Evolutionary conservation across 2,113 vertebrate genomes (phyloP).

Genomic region (Ibidorhyncha struthersii): DNA sequence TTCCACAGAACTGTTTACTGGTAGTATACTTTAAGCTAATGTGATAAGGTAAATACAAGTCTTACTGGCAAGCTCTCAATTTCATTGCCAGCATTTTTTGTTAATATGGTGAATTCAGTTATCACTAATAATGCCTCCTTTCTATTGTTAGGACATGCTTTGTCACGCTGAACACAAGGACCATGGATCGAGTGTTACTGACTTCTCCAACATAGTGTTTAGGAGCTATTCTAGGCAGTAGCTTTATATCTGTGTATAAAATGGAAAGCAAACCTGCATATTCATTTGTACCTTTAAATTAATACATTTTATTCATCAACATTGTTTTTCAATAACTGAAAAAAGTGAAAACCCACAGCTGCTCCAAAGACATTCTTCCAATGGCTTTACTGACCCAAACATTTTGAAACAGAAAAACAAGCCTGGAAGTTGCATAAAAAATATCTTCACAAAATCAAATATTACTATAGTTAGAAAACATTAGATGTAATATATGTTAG

Average conservation of each 20-base stretch:
- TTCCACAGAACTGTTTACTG: background rate
- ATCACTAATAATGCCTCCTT: background rate
- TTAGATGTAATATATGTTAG: background rate
- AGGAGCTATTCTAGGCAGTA: background rate
- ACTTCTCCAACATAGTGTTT: background rate
- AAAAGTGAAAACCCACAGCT: background rate
- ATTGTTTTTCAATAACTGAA: background rate
- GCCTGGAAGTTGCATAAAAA: background rate
- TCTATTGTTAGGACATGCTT: background rate
- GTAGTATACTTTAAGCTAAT: background rate
- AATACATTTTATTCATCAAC: background rate
- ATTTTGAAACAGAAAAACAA: background rate
- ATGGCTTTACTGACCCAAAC: background rate
- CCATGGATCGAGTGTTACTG: fast-evolving
- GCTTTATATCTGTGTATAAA: background rate
- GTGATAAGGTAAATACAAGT: background rate
- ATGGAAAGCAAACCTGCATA: background rate
- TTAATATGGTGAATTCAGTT: background rate
- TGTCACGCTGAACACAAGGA: background rate
- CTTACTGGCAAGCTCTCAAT: background rate
- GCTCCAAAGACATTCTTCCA: background rate
- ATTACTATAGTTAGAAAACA: background rate
- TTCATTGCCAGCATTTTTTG: background rate
- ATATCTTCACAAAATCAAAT: background rate
- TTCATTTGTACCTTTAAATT: background rate